Percentiles rank a stretch among this genome's conserved stretches.
These are phyloP conservation scores for Slavum lentiscoides DNA, from an alignment of 2,888 invertebrate species.

Conservation along the genomic window DNA sequence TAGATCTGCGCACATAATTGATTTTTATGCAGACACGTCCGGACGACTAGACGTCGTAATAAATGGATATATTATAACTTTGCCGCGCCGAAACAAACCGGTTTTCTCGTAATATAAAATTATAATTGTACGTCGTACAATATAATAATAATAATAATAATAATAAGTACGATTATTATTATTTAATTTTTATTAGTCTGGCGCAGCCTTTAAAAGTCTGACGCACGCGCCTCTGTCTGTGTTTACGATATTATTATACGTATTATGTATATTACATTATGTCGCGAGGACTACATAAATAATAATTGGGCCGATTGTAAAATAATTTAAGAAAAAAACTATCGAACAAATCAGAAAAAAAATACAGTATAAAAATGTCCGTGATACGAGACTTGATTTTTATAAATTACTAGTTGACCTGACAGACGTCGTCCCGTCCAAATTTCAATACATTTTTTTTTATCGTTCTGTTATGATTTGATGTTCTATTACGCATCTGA, in stretches of 20 bases:
- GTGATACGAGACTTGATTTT: too few species aligned
- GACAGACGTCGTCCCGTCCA: too few species aligned
- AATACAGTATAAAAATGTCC: neutral
- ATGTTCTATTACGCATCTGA: too few species aligned
- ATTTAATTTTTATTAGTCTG: neutral
- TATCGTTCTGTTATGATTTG: too few species aligned
- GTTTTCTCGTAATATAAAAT: conserved; percentile 16
- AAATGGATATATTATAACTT: neutral
- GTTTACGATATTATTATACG: neutral
- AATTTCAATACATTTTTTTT: too few species aligned
- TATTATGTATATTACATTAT: neutral
- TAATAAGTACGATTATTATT: neutral
- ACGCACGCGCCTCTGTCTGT: conserved; percentile 12
- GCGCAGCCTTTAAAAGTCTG: neutral
- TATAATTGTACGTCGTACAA: conserved; percentile 13
- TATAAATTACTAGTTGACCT: too few species aligned
- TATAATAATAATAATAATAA: too few species aligned
- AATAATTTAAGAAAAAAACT: conserved; percentile 19
- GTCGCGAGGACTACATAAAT: neutral
- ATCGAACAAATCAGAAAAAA: neutral
- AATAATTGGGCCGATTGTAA: neutral
- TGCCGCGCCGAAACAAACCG: conserved; percentile 8
- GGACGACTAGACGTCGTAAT: neutral
- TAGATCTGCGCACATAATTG: conserved; percentile 35
- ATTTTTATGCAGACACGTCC: conserved; percentile 20